Percentiles rank a stretch among this genome's conserved stretches.
Evolutionary conservation across 2,113 vertebrate species (phyloP).

Genomic region (Planiliza haematocheilus): DNA sequence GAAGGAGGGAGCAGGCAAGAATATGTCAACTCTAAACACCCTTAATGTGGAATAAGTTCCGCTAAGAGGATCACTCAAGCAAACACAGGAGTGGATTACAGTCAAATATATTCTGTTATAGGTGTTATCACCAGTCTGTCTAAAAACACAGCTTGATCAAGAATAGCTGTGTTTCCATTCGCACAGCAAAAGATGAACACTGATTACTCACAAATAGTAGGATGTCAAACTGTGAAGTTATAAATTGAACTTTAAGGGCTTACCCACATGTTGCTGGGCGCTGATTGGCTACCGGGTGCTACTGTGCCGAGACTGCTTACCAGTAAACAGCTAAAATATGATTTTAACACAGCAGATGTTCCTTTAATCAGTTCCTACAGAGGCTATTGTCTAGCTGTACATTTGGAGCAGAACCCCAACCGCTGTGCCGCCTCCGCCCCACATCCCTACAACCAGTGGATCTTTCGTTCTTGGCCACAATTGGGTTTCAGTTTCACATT

Average conservation of each 20-base stretch:
- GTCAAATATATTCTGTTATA: constrained; percentile 54
- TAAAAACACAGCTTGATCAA: constrained; percentile 29
- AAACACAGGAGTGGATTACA: constrained; percentile 67
- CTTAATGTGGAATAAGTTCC: constrained; percentile 75
- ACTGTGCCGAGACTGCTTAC: constrained; percentile 20
- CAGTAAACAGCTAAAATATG: constrained; percentile 50
- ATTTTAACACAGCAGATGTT: constrained; percentile 36
- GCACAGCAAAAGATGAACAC: constrained; percentile 31
- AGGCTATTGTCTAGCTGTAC: constrained; percentile 22
- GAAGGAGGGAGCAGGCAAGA: constrained; percentile 50
- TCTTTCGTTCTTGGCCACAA: constrained; percentile 10
- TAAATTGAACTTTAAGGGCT: constrained; percentile 44
- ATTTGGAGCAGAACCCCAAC: not conserved
- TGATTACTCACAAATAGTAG: constrained; percentile 26
- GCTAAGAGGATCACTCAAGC: constrained; percentile 71
- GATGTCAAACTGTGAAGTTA: constrained; percentile 31
- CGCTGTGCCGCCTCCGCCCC: not conserved
- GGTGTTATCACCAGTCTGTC: constrained; percentile 45
- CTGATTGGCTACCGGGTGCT: constrained; percentile 33
- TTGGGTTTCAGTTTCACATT: constrained; percentile 8
- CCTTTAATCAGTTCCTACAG: constrained; percentile 30
- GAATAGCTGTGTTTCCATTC: not conserved
- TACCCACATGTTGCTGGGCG: constrained; percentile 21
- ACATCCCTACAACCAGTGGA: not conserved
- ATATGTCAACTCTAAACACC: constrained; percentile 69